phyloP scores from a whole-genome alignment of 37 sponge, comb jelly and placozoan genomes.

The Spongilla lacustris region DNA sequence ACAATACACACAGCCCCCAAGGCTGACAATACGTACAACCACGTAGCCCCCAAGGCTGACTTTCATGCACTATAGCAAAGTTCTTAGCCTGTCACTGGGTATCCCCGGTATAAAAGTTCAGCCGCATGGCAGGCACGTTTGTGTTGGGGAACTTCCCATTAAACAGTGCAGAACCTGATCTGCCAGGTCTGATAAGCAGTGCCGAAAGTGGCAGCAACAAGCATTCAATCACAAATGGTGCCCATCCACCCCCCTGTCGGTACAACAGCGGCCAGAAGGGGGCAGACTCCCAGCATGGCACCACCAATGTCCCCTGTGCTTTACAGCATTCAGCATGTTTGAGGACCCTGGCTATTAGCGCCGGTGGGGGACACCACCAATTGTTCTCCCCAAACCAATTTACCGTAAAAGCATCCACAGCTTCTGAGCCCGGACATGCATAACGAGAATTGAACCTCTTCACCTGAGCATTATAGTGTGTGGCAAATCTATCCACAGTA shows the following conservation, averaged over 20 bases:
- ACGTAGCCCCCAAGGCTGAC: not conserved
- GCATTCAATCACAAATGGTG: constrained; percentile 10
- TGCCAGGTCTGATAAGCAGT: not conserved
- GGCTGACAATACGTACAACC: no score
- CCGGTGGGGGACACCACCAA: constrained; percentile 39
- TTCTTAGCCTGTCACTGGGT: not conserved
- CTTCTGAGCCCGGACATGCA: constrained; percentile 27
- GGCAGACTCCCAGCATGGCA: constrained; percentile 54
- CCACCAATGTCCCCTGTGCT: constrained; percentile 32
- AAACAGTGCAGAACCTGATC: not conserved
- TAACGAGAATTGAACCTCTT: constrained; percentile 15
- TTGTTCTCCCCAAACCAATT: constrained; percentile 36
- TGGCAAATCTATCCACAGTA: constrained; percentile 39
- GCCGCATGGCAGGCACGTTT: not conserved
- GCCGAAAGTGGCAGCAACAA: not conserved
- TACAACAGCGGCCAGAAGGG: constrained; percentile 42
- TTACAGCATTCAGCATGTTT: constrained; percentile 13
- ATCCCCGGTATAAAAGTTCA: not conserved
- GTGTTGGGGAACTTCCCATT: not conserved
- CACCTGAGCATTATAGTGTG: constrained; percentile 6
- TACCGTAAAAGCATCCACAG: constrained; percentile 48
- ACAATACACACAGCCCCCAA: no score
- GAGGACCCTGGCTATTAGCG: constrained; percentile 15
- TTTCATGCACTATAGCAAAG: not conserved
- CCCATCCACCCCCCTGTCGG: not conserved